Evolutionary conservation across 2,797 vertebrate species (phyloP), one percentile per base, ranked within the genome.

Genomic region (Cossypha dichroa): DNA sequence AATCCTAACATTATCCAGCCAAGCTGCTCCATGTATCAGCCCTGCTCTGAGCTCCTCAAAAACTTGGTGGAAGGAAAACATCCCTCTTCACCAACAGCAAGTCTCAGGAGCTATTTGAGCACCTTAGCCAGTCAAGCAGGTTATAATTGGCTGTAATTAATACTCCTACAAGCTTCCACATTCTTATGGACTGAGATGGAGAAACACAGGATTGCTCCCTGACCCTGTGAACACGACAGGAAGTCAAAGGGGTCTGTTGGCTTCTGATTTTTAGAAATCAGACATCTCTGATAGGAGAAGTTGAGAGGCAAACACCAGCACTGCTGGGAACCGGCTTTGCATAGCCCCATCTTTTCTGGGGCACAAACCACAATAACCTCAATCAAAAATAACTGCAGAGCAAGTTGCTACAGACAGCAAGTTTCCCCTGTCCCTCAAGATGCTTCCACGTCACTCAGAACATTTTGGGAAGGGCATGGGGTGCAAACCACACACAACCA

Each of bases 61-160:
- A 54, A 13, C 41, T 29, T 11, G 28, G 31, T 13, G 31, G 31
- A 55, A 62, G 40, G 52, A 41, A 82, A 81, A 75, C 0, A 10
- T 26, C 63, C 43, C 6, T 66, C 69, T 78, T 68, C 36, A 80
- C 29, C 23, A 17, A 21, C 48, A 86, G 93, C 49, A 41, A 40
- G 28, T 59, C 90, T 68, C 84, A 60, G 48, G 36, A 89, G 67
- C n/a, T 49, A 41, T 52, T 22, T 51, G 93, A 80, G 78, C 67
- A 88, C 63, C 85, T 34, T 7, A 55, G 77, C 92, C 64, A 69
- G 90, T 87, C 90, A 55, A 85, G 85, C 96, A 93, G 92, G 95
- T 95, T 96, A 40, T 94, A 96, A 92, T 93, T 85, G 67, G 38
- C 79, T 84, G 52, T 95, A 96, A 96, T 96, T 95, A 94, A 75